Base-by-base conservation (phyloP, 2,113 vertebrate genomes). In the Benitochromis conjunctus region DNA sequence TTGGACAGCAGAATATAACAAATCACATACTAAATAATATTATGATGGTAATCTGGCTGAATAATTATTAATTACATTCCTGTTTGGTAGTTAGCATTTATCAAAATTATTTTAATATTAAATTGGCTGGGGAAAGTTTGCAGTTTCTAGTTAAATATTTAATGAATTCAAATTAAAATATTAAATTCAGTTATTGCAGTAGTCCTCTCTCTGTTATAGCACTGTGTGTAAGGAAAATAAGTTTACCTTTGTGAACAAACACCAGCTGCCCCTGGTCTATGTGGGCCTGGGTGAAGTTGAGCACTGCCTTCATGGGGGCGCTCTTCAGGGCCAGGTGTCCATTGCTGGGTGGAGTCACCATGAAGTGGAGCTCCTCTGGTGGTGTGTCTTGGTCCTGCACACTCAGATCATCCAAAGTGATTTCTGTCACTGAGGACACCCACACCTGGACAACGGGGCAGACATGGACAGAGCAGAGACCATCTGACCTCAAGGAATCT, bases 281-380 rank as follows among this genome's bases (percentile, higher is more conserved):
- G 88, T 98, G 96, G 53, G 94, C 90, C 94, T 99, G 97, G 5
- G 97, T 98, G 94, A 99, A 98, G 96, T 96, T 97, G 84, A 97
- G 95, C 87, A 98, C 96, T 1, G 88, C 94, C 80, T 58, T 94
- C 84, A 94, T 95, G 29, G 97, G 95, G 91, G 95, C 94, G 21
- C 92, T 96, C 91, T 97, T 98, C 81, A 98, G 89, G 86, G 97
- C 96, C 94, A 98, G 94, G 76, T 97, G 95, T 9, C 98, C 97
- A 11, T 97, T 98, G 94, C 96, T 98, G 57, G 98, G 97, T 9
- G 96, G 96, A 51, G 96, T 97, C 89, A 97, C 85, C 86, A 96
- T 96, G 91, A 96, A 98, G 56, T 94, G 41, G 2, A 99, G 96
- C 29, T 97, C 94, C 84, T 94, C 94, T 0, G 96, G 90, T 21